These are phyloP conservation scores for Pandemis cinnamomeana DNA, from an alignment of 2,888 invertebrate genomes.

Conservation along the genomic window DNA sequence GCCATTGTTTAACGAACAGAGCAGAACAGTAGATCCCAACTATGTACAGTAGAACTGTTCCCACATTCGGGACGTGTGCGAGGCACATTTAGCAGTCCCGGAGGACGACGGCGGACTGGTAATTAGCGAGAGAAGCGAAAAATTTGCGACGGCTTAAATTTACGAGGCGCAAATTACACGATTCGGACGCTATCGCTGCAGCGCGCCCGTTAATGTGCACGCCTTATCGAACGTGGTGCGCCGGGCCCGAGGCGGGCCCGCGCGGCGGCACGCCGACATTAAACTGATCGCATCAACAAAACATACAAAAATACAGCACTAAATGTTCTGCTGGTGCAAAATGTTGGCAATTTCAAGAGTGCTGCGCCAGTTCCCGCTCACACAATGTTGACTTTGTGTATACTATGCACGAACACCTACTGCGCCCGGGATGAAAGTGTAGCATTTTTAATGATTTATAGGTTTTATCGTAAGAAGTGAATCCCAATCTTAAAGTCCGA, in stretches of 20 bases:
- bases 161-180: slow-evolving; percentile 84
- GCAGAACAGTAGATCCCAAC: slow-evolving; percentile 67
- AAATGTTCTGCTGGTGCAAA: slow-evolving; percentile 47
- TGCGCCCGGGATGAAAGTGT: neutral
- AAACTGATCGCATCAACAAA: slow-evolving; percentile 66
- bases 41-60: slow-evolving; percentile 60
- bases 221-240: slow-evolving; percentile 76
- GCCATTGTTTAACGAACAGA: slow-evolving; percentile 74
- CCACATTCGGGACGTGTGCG: slow-evolving; percentile 80
- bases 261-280: slow-evolving; percentile 56
- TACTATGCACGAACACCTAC: neutral
- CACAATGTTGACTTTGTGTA: slow-evolving; percentile 31
- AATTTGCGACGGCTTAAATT: slow-evolving; percentile 84
- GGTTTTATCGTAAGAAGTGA: neutral
- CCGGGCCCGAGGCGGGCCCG: slow-evolving; percentile 50
- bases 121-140: slow-evolving; percentile 83
- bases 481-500: neutral
- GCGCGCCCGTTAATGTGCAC: slow-evolving; percentile 78
- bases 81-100: slow-evolving; percentile 80
- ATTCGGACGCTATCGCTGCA: slow-evolving; percentile 81
- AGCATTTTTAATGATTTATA: neutral
- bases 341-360: slow-evolving; percentile 46
- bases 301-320: slow-evolving; percentile 60
- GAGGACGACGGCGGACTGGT: slow-evolving; percentile 80
- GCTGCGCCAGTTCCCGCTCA: slow-evolving; percentile 32